Conservation (phyloP, 2,113 vertebrate species). For the Oophaga pumilio region DNA sequence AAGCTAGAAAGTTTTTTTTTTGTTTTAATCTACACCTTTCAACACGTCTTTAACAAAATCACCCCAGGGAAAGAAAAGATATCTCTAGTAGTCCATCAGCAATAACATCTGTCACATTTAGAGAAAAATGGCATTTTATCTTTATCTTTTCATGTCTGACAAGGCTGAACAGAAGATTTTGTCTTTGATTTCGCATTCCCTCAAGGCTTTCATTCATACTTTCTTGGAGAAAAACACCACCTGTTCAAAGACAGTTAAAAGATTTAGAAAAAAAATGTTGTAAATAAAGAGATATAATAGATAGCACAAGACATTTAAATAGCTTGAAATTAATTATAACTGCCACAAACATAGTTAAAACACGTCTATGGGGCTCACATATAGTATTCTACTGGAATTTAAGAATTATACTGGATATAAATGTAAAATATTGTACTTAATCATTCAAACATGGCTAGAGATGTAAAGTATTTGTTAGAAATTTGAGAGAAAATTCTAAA, state of each 20-base stretch:
- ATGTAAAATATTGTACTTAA: not conserved
- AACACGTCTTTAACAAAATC: conserved; percentile 26
- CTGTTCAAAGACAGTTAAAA: not conserved
- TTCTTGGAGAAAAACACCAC: conserved; percentile 26
- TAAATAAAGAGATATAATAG: not conserved
- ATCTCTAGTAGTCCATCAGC: not conserved
- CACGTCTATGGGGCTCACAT: conserved; percentile 5
- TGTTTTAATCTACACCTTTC: conserved; percentile 35
- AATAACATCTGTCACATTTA: conserved; percentile 19
- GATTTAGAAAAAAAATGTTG: too few relatives aligned
- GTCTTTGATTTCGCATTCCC: conserved; percentile 17
- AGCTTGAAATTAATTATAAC: not conserved
- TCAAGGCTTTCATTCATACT: conserved; percentile 25
- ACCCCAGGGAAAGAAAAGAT: conserved; percentile 11
- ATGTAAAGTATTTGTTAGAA: not conserved
- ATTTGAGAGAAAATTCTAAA: not conserved
- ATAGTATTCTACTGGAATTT: not conserved
- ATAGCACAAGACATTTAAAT: not conserved
- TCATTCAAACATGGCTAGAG: not conserved
- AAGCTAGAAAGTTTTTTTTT: conserved; percentile 2
- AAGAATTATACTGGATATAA: not conserved
- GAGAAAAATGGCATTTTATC: conserved; percentile 20
- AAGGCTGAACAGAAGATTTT: conserved; percentile 8
- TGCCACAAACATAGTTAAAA: not conserved
- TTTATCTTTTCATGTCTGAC: conserved; percentile 21